Evolutionary conservation across 2,113 vertebrate species (phyloP).

Genomic region (Ciconia stormi): DNA sequence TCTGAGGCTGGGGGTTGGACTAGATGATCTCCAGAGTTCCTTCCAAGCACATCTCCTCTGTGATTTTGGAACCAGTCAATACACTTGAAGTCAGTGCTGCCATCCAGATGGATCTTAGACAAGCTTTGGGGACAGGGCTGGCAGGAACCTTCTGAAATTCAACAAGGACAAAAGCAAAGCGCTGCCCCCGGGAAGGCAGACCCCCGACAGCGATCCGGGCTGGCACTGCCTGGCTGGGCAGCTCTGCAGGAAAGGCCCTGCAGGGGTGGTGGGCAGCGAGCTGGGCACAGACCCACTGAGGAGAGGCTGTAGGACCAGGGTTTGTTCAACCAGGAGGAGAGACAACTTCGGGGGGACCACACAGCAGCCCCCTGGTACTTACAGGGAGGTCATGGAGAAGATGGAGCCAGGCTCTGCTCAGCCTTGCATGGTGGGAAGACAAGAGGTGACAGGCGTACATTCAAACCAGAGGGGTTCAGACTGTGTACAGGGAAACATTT

Average conservation of each 20-base stretch:
- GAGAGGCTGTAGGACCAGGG: not conserved
- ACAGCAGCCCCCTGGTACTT: not conserved
- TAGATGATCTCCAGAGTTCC: not conserved
- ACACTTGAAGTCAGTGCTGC: not conserved
- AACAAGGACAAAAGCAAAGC: not conserved
- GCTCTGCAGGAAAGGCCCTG: not conserved
- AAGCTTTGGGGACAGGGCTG: not conserved
- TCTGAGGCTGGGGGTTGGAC: not conserved
- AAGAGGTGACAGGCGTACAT: accelerated
- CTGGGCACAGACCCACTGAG: not conserved
- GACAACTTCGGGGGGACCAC: not conserved
- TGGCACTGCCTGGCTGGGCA: not conserved
- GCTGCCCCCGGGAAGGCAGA: not conserved
- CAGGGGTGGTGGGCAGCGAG: not conserved
- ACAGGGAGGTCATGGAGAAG: not conserved
- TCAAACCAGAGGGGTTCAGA: not conserved
- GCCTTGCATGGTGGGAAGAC: not conserved
- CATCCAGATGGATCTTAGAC: not conserved
- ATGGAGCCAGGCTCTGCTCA: not conserved
- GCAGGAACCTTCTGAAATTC: not conserved
- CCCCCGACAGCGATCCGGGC: accelerated
- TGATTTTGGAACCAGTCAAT: not conserved
- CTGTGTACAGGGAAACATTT: not conserved
- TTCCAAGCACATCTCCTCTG: not conserved
- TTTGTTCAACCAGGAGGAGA: not conserved